Evolutionary conservation across 2,888 invertebrate species (phyloP).

Genomic region (Aleiodes leptofemur): DNA sequence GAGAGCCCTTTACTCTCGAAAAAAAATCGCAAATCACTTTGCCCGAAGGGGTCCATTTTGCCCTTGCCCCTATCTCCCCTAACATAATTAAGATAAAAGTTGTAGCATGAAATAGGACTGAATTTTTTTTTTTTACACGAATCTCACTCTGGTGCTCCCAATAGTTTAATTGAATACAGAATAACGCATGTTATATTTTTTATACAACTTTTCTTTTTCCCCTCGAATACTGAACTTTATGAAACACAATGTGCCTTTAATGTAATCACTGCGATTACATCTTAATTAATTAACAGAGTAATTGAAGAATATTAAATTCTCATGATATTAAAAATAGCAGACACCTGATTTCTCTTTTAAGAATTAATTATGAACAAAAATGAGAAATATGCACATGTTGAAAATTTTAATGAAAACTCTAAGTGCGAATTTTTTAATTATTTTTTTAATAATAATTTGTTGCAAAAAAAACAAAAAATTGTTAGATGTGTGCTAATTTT

Average conservation of each 20-base stretch:
- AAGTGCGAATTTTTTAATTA: too few relatives aligned
- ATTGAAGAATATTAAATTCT: not conserved
- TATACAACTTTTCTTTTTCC: not conserved
- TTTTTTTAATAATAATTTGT: too few relatives aligned
- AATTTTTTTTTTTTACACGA: conserved; percentile 9
- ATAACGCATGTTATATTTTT: conserved; percentile 30
- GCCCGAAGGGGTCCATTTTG: too few relatives aligned
- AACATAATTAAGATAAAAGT: not conserved
- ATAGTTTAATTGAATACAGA: not conserved
- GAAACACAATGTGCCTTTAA: not conserved
- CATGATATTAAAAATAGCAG: too few relatives aligned
- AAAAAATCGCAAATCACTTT: too few relatives aligned
- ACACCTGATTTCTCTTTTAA: too few relatives aligned
- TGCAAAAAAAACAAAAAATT: too few relatives aligned
- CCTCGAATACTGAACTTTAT: not conserved
- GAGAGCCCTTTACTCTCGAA: too few relatives aligned
- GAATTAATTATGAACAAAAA: too few relatives aligned
- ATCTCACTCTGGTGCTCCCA: conserved; percentile 22
- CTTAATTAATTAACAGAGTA: not conserved
- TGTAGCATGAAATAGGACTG: conserved; percentile 21
- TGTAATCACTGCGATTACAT: not conserved
- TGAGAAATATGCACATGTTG: too few relatives aligned
- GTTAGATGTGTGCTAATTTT: too few relatives aligned
- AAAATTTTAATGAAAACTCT: too few relatives aligned
- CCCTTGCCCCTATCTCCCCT: not conserved